Conservation (phyloP, 2,888 invertebrate genomes). For the Dasypogon diadema region DNA sequence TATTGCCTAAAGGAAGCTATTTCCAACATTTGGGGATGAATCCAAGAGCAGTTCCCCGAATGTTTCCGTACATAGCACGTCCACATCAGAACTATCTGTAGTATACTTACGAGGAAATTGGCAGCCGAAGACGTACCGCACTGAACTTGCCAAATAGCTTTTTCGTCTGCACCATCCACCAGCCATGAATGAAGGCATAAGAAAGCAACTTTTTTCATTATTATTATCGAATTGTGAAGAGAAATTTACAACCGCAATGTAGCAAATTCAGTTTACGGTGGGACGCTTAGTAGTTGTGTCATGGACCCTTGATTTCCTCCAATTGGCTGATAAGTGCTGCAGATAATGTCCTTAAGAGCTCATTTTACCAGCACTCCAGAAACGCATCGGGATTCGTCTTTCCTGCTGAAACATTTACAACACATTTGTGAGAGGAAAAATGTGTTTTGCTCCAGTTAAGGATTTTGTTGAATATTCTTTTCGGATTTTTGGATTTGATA, state of each 20-base stretch:
- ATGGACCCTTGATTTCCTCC: conserved; percentile 25
- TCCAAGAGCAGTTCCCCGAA: conserved; percentile 32
- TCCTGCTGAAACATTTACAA: background rate
- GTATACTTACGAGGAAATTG: conserved; percentile 20
- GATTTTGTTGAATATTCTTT: too few relatives aligned
- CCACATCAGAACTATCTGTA: background rate
- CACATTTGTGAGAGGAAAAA: background rate
- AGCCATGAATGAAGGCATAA: background rate
- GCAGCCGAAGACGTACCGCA: conserved; percentile 36
- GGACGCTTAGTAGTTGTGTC: conserved; percentile 30
- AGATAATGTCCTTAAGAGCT: background rate
- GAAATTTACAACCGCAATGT: conserved; percentile 44
- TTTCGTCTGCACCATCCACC: conserved; percentile 5
- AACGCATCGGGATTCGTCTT: conserved; percentile 3
- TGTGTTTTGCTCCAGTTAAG: background rate
- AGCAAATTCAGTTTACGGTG: conserved; percentile 23
- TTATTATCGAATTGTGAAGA: conserved; percentile 24
- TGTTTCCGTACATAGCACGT: conserved; percentile 34
- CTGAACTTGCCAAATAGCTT: conserved; percentile 34
- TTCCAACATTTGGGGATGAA: conserved; percentile 35
- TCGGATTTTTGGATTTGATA: too few relatives aligned
- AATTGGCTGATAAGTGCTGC: conserved; percentile 37
- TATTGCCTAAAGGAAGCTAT: conserved; percentile 46
- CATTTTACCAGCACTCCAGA: background rate
- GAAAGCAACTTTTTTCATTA: background rate